phyloP scores from a whole-genome alignment of 1,140 invertebrate genomes.

The Argopecten irradians region DNA sequence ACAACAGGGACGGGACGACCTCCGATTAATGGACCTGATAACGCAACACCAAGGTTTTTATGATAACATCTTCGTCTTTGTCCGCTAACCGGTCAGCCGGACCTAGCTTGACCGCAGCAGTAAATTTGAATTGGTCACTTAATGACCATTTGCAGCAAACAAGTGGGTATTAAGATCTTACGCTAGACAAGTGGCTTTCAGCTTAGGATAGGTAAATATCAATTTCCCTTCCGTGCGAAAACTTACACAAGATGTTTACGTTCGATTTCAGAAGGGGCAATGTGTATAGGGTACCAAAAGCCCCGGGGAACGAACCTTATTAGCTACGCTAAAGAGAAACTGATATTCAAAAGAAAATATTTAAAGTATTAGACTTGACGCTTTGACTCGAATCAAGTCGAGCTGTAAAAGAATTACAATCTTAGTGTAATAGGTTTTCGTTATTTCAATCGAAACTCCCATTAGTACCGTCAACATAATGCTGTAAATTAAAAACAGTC shows the following conservation, averaged over 20 bases:
- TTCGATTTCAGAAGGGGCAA: background rate
- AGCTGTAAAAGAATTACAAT: slow-evolving; percentile 15
- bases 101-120: slow-evolving; percentile 11
- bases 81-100: slow-evolving; percentile 4
- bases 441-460: background rate
- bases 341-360: slow-evolving; percentile 19
- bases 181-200: background rate
- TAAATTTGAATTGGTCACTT: slow-evolving; percentile 23
- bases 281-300: background rate
- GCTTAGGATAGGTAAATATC: slow-evolving; percentile 15
- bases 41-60: slow-evolving; percentile 16
- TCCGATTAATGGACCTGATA: background rate
- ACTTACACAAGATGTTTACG: slow-evolving; percentile 16
- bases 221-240: slow-evolving; percentile 8
- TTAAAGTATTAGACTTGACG: slow-evolving; percentile 16
- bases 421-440: slow-evolving; percentile 10
- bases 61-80: background rate
- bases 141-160: slow-evolving; percentile 21
- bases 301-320: background rate
- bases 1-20: slow-evolving; percentile 1
- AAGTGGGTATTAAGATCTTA: slow-evolving; percentile 22
- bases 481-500: background rate
- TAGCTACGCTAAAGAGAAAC: background rate
- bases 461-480: background rate
- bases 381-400: background rate